Evolutionary conservation across 2,113 vertebrate species (phyloP), one percentile per base, ranked within the genome.

Genomic region (Apus apus): DNA sequence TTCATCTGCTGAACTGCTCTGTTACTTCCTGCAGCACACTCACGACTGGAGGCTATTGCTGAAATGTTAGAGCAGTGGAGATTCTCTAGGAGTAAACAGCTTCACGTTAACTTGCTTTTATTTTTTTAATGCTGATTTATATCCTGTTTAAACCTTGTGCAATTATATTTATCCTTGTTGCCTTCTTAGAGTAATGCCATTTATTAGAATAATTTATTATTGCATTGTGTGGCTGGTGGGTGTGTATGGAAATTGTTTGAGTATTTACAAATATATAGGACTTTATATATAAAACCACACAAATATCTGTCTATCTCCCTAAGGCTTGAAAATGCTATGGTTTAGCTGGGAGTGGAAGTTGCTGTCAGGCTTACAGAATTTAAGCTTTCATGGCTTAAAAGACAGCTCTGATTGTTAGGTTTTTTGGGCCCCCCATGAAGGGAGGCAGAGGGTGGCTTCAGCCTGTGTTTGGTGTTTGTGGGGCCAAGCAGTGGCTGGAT

Each of bases 1-100:
- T 98, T 98, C 97, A 96, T 98, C 97, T 96, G 91, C 96, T 96
- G 90, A 94, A 77, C 89, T 57, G 86, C 94, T 97, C 92, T 57
- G 90, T 88, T 93, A 89, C 97, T 97, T 97, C 95, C 97, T 96
- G 95, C 93, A 95, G 94, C 88, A 97, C 65, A 75, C 90, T 97
- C 92, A 71, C 64, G 62, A 92, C 96, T 95, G 91, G 91, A 94
- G 96, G 96, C 97, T 96, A 95, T 95, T 85, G 91, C 93, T 93
- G 90, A 83, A 96, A 91, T 83, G 93, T 95, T 92, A 95, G 89
- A 85, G 62, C 73, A 72, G 45, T 57, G 56, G 60, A 96, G 94
- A 91, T 91, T 85, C 74, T 96, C 93, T 89, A 85, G 67, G 79
- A 96, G 90, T 95, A 95, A 97, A 96, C 90, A 96, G 71, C 87